Base-by-base conservation (phyloP, 2,888 invertebrate species). In the Monochamus alternatus region DNA sequence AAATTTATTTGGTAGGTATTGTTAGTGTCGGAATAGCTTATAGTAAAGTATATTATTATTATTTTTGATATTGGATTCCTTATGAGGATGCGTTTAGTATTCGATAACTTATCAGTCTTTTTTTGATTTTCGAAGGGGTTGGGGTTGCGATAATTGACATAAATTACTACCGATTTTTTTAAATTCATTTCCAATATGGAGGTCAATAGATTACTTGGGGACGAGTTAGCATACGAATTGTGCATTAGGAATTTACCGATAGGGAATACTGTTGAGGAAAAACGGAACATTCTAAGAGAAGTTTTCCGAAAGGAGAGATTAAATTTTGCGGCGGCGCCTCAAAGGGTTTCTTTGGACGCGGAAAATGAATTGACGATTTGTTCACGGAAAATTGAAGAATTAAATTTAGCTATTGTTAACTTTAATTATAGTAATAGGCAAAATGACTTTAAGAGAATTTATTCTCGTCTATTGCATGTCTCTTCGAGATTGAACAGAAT, bases 201-300 rank as follows among this genome's bases (percentile, higher is more conserved):
- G 43, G 43, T 63, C 32, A 63, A 63, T 14, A 38, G 63, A 14
- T 14, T 63, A 14, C 63, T 63, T 14, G 43, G 63, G 7, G 63
- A 43, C 14, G 63, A 63, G 12, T 14, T 63, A 38, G 38, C 43
- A 12, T 63, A 63, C 43, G 43, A 63, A 9, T n/a, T 63, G 38
- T n/a, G n/a, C 3, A n/a, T 63, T 14, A 43, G 63, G 9, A 43
- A 43, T 14, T n/a, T 62, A 7, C 31, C 62, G 22, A 4, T 38
- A 5, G 62, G 62, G n/a, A 32, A 38, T 14, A 63, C 38, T 38
- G 63, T 63, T 14, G 43, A 43, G 43, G 63, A 38, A 43, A 63
- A 43, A 43, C 12, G 63, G 22, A 14, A 3, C 0, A 32, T 63
- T 14, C 14, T 63, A 22, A 12, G 63, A 5, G 63, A 63, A n/a